phyloP scores from a whole-genome alignment of 2,113 vertebrate species.

The Myiozetetes cayanensis region DNA sequence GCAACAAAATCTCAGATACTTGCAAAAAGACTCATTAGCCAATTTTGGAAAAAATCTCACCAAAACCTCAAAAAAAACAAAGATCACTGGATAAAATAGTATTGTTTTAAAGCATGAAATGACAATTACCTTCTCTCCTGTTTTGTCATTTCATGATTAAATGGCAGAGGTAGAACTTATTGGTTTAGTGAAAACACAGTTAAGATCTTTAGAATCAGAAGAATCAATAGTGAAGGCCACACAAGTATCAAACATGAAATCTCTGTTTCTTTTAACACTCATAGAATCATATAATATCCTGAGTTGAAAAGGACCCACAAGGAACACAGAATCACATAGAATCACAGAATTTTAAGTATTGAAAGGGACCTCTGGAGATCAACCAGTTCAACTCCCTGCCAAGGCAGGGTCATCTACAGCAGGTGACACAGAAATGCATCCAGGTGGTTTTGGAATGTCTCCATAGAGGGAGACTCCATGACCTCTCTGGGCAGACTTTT shows the following conservation, averaged over 20 bases:
- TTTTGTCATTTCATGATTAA: background rate
- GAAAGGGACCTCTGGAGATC: background rate
- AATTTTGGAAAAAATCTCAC: background rate
- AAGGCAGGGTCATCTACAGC: background rate
- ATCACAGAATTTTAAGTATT: background rate
- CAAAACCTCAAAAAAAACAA: background rate
- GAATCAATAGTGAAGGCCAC: background rate
- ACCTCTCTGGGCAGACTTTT: background rate
- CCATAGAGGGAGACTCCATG: background rate
- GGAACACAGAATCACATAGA: background rate
- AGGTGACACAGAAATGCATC: background rate
- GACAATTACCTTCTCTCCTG: rapidly evolving
- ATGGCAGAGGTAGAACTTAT: background rate
- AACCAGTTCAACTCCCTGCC: background rate
- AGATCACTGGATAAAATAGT: background rate
- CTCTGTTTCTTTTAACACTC: background rate
- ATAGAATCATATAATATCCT: background rate
- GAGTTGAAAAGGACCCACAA: background rate
- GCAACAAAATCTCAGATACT: background rate
- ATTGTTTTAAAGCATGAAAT: background rate
- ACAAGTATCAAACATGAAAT: background rate
- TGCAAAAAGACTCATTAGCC: background rate
- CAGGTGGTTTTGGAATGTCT: background rate
- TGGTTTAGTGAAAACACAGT: background rate
- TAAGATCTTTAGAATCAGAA: background rate